Evolutionary conservation across 2,797 vertebrate genomes (phyloP), one percentile per base, ranked within the genome.

Genomic region (Megalops cyprinoides): DNA sequence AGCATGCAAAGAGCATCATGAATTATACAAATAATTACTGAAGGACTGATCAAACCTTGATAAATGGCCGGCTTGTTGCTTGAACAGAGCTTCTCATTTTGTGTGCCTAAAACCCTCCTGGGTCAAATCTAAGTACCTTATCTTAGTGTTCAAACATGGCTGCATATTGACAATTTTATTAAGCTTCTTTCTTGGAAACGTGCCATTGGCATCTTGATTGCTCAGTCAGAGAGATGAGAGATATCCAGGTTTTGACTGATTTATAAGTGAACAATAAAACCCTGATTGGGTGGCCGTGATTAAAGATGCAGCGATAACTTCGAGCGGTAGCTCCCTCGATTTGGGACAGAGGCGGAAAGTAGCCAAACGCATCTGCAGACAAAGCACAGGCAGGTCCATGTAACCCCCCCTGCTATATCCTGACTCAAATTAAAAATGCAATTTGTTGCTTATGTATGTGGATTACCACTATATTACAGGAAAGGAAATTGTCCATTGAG

Each of bases 301-400:
- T 89, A 84, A 85, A 90, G 86, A 85, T 87, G 42, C 23, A 56
- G 28, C 18, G 77, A 85, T 90, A 86, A 89, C 84, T 84, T 85
- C 84, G 76, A 82, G 73, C 31, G 23, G 56, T 48, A 82, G 37
- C 28, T 75, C 12, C 51, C n/a, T n/a, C n/a, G n/a, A n/a, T n/a
- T n/a, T n/a, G n/a, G n/a, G 37, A 76, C 51, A 76, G 44, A 44
- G 37, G 10, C 25, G 60, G n/a, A 56, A 71, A 46, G 62, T 34
- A 39, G 31, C 39, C 85, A 14, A 79, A 56, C 48, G 85, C 80
- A 80, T 88, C 81, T 87, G 82, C 71, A 73, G 79, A 78, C 82
- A 75, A 80, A 79, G 82, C 81, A 80, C 76, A 62, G 78, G 71
- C 81, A 79, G 80, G 83, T 60, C 51, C 14, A 51, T 82, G 37